phyloP scores from a whole-genome alignment of 2,797 vertebrate genomes.

The Pipistrellus kuhlii region DNA sequence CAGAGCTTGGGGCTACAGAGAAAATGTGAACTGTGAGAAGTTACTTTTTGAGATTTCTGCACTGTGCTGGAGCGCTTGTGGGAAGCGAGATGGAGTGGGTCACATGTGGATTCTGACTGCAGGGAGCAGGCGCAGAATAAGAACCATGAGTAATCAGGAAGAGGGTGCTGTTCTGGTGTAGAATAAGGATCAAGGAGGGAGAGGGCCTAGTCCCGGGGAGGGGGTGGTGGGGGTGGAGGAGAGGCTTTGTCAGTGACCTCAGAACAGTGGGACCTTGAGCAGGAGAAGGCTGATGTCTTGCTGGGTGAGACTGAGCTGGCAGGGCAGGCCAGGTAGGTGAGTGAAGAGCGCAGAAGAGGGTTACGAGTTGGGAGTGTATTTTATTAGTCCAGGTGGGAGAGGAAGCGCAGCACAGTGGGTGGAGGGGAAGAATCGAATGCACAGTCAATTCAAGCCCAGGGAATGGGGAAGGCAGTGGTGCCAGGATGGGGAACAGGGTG shows the following conservation, averaged over 20 bases:
- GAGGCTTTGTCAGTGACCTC: background rate
- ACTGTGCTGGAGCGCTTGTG: background rate
- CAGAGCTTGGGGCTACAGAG: background rate
- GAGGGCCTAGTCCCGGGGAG: background rate
- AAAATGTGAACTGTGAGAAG: background rate
- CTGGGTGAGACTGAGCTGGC: background rate
- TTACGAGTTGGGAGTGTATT: background rate
- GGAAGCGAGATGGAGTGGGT: background rate
- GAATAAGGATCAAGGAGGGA: background rate
- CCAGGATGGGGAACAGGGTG: background rate
- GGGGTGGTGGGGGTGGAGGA: background rate
- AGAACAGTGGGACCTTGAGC: background rate
- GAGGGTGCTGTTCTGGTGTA: background rate
- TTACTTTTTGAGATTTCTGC: slow-evolving; percentile 4
- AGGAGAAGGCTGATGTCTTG: background rate
- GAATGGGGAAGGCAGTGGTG: background rate
- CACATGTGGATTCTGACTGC: background rate
- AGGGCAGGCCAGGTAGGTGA: background rate
- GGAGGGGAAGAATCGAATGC: background rate
- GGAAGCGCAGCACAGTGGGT: background rate
- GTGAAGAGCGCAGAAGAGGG: background rate
- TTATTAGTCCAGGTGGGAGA: background rate
- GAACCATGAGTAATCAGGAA: background rate
- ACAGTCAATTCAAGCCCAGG: background rate
- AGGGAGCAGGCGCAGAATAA: background rate